Conservation (phyloP, 2,113 vertebrate species). For the Eublepharis macularius region DNA sequence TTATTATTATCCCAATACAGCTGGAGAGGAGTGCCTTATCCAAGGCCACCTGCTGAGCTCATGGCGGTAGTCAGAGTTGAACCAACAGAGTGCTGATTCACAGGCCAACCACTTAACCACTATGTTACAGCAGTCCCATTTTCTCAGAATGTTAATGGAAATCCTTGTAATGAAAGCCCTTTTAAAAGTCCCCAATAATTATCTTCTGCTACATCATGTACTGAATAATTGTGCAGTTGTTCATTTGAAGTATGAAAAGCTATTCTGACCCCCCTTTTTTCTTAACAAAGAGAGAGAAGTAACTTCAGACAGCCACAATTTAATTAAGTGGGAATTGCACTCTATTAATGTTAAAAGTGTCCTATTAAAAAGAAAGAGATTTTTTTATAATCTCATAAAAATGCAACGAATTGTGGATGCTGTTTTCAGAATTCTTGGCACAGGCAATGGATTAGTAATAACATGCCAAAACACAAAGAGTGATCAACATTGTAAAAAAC, state of each 20-base stretch:
- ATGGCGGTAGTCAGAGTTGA: too few relatives aligned
- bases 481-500: slow-evolving; percentile 15
- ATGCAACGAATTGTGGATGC: not conserved
- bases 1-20: too few relatives aligned
- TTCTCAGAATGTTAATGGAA: not conserved
- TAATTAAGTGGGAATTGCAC: slow-evolving; percentile 10
- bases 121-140: too few relatives aligned
- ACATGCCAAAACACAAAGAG: slow-evolving; percentile 46
- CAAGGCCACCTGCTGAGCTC: too few relatives aligned
- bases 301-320: not conserved
- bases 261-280: not conserved
- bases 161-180: not conserved
- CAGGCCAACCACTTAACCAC: too few relatives aligned
- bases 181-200: not conserved
- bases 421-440: slow-evolving; percentile 29
- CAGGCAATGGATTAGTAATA: slow-evolving; percentile 23
- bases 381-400: slow-evolving; percentile 40
- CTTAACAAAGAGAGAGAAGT: not conserved
- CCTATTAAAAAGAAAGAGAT: slow-evolving; percentile 22
- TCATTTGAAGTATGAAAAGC: not conserved
- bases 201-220: not conserved
- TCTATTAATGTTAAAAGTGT: slow-evolving; percentile 10
- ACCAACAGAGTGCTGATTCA: too few relatives aligned
- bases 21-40: too few relatives aligned
- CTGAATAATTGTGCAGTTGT: not conserved